Base-by-base conservation (phyloP, 2,888 invertebrate genomes). In the Heliconius aoede region DNA sequence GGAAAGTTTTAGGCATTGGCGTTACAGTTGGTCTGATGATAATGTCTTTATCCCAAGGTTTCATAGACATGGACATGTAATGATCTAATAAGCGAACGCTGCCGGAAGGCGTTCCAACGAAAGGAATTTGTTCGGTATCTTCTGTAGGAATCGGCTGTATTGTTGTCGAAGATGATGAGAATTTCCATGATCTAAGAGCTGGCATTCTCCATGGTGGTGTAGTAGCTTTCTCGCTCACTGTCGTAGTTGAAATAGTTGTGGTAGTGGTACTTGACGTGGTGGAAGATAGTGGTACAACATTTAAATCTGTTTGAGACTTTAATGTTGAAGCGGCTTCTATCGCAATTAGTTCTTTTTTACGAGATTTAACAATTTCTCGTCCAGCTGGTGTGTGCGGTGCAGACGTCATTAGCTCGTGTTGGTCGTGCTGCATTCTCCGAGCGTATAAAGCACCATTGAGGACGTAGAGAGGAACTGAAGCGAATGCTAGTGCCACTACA, bases 161-260 rank as follows among this genome's bases (percentile, higher is more conserved):
- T 26, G 89, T 88, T 1, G 92, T 90, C 1, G 89, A 87, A 36
- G 89, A 82, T 3, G 86, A 86, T 51, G 90, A 87, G 78, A 87
- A 89, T 82, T 91, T 93, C 93, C 93, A 92, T 21, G 90, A 90
- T 76, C 89, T 88, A 64, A 95, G 88, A 18, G 95, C 94, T 46
- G 95, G 95, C 86, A 95, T 93, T 71, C 94, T 95, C 90, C 95
- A 95, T 9, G 94, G 91, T 64, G 94, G 92, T n/a, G 89, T 87
- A 40, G 92, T 89, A 78, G 90, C 86, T 78, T 81, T 88, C 74
- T 89, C 90, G 74, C 82, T 86, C 9, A 82, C 83, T 9, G 84
- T 82, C 21, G 87, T 85, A 3, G 89, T 79, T 36, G 88, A 77
- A 58, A 86, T 79, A 58, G 86, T 83, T 18, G 86, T 83, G 69